Percentiles rank a stretch among this genome's conserved stretches.
phyloP scores from a whole-genome alignment of 2,113 vertebrate species.

The Ramphastos sulfuratus region DNA sequence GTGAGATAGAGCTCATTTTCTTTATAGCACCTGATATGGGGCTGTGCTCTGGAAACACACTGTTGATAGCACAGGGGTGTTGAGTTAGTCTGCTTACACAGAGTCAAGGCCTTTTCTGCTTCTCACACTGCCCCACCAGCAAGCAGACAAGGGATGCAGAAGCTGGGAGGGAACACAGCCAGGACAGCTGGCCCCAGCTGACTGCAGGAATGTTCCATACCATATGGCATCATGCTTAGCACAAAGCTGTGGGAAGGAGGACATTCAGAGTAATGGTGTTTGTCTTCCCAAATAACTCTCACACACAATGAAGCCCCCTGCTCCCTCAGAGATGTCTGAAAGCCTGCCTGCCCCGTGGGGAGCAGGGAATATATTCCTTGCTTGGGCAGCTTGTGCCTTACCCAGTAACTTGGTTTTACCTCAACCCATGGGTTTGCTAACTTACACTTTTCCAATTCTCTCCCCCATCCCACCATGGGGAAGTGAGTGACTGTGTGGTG shows the following conservation, averaged over 20 bases:
- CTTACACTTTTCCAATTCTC: not conserved
- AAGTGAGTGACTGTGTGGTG: rapidly evolving
- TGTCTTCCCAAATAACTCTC: not conserved
- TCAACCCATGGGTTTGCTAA: not conserved
- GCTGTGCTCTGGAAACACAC: not conserved
- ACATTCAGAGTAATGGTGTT: rapidly evolving
- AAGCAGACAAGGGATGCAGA: not conserved
- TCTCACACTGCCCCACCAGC: not conserved
- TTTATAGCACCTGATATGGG: not conserved
- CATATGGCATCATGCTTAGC: too few species aligned
- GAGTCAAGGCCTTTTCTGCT: not conserved
- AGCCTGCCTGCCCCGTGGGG: not conserved
- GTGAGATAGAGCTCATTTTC: not conserved
- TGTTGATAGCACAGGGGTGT: rapidly evolving
- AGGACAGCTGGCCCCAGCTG: not conserved
- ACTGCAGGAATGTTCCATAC: not conserved
- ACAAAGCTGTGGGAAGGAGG: not conserved
- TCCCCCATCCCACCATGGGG: not conserved
- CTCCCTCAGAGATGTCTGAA: not conserved
- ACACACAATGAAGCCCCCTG: rapidly evolving
- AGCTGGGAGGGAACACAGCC: not conserved
- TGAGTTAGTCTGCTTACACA: rapidly evolving
- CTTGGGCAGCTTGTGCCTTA: not conserved
- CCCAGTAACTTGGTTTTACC: not conserved
- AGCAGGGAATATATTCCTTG: not conserved